Evolutionary conservation across 1,140 invertebrate genomes (phyloP), one percentile per base, ranked within the genome.

Genomic region (Nomia melanderi): DNA sequence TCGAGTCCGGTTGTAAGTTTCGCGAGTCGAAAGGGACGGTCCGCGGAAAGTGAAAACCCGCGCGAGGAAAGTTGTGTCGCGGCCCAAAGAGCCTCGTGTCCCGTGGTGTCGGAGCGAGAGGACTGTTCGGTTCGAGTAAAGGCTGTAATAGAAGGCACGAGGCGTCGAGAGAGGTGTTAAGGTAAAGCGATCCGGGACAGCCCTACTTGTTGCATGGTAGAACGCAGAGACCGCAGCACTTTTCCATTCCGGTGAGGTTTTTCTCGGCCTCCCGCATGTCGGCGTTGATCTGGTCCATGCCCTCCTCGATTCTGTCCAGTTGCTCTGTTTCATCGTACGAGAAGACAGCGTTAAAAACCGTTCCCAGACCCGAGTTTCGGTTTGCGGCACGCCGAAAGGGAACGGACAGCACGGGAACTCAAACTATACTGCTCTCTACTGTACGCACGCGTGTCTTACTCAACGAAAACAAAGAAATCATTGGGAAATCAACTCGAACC

Each of bases 261-360:
- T 99, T 99, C 93, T 99, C 99, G 11, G 99, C 99, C 92, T 99
- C 98, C 87, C 96, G 96, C 98, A 99, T 99, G 90, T 99, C 99
- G 57, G 97, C 96, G 93, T 99, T 99, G 92, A 99, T 99, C 90
- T 99, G 97, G 93, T 99, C 98, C 98, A 99, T 99, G 33, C 98
- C 99, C 94, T 99, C 98, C 94, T 99, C 98, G 90, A 99, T 98
- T 87, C 98, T 96, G 93, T 99, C 98, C 94, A 99, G 93, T 97
- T 99, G 98, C 92, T 99, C 98, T 99, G 93, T 91, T 92, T 81
- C 70, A 69, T 83, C 62, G 73, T 75, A 84, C 71, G 66, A 71
- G 56, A 85, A 60, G 33, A 57, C 27, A 71, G 59, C 27, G 33
- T 84, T 84, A 84, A 39, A 63, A 59, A 72, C 6, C 5, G 7